These are phyloP conservation scores for Hipparchia sbordonii DNA, from an alignment of 2,888 invertebrate genomes.

Conservation along the genomic window DNA sequence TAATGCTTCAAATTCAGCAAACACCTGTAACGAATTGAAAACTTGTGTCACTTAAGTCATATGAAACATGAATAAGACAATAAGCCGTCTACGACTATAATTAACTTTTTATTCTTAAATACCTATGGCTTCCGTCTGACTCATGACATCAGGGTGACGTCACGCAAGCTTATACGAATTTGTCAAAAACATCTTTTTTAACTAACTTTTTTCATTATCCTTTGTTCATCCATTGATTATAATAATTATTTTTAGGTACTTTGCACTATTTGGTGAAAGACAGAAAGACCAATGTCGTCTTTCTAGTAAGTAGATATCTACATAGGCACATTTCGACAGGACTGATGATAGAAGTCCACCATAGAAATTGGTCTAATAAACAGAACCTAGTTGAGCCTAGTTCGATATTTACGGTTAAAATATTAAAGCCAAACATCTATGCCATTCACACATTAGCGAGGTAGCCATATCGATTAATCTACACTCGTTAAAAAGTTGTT, in stretches of 20 bases:
- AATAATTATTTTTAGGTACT: too few species aligned
- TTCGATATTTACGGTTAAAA: slow-evolving; percentile 4
- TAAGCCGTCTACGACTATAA: slow-evolving; percentile 38
- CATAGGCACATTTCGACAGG: too few species aligned
- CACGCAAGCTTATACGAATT: neutral
- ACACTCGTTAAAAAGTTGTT: slow-evolving; percentile 19
- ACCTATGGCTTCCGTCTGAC: slow-evolving; percentile 22
- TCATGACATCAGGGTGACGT: slow-evolving; percentile 9
- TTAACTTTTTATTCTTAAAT: slow-evolving; percentile 33
- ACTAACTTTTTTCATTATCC: neutral
- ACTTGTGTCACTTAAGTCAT: slow-evolving; percentile 30
- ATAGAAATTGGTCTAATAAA: neutral
- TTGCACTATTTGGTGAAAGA: too few species aligned
- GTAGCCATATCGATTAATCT: slow-evolving; percentile 15
- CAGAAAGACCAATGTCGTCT: too few species aligned
- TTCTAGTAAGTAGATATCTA: too few species aligned
- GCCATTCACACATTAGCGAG: slow-evolving; percentile 7
- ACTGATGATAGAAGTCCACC: too few species aligned
- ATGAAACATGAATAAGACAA: slow-evolving; percentile 40
- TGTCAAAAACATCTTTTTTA: neutral
- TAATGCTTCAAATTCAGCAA: slow-evolving; percentile 92
- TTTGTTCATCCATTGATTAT: too few species aligned
- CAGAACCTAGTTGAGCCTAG: neutral
- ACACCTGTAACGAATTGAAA: slow-evolving; percentile 79
- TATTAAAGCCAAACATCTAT: slow-evolving; percentile 10